Evolutionary conservation across 2,888 invertebrate species (phyloP), one percentile per base, ranked within the genome.

Genomic region (Phragmatobia fuliginosa): DNA sequence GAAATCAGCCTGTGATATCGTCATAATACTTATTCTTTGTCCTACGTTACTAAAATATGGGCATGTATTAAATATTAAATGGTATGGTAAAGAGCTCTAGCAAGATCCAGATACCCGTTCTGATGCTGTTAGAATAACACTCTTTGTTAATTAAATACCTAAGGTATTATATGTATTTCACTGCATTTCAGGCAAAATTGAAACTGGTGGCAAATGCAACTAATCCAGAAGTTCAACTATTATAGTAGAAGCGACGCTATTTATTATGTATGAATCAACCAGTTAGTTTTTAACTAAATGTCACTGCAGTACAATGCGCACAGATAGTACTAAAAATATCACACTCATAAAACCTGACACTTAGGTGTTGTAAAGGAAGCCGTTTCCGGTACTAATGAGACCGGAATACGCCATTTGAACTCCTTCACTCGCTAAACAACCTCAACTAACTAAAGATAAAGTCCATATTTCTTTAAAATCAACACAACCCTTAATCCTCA

Each of bases 331-430:
- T 28, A 65, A 70, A 76, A 79, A 71, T 52, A 65, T 58, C 28
- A 59, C 52, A 59, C 56, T 71, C 45, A 67, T 45, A 71, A 70
- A 73, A 72, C 45, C 58, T 14, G 33, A 75, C 41, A 73, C 61
- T 74, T 58, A 69, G 71, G 76, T 66, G 71, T 67, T 72, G 75
- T 78, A 82, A 77, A 74, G 73, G 72, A 80, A 80, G 76, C 70
- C 67, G 67, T 80, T 78, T 71, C 63, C 67, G 68, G 21, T 76
- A 67, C 79, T 83, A 84, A 85, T 82, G 82, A 80, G 74, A 67
- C 62, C 41, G 45, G 66, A 67, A 65, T 62, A 70, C 68, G 52
- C 49, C 41, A 38, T 73, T 70, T 38, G 33, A 71, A 28, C 65
- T 62, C 31, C 33, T 61, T 59, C 69, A 71, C 60, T 45, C 59